Base-by-base conservation (phyloP, 2,113 vertebrate genomes). In the Lophura nycthemera region DNA sequence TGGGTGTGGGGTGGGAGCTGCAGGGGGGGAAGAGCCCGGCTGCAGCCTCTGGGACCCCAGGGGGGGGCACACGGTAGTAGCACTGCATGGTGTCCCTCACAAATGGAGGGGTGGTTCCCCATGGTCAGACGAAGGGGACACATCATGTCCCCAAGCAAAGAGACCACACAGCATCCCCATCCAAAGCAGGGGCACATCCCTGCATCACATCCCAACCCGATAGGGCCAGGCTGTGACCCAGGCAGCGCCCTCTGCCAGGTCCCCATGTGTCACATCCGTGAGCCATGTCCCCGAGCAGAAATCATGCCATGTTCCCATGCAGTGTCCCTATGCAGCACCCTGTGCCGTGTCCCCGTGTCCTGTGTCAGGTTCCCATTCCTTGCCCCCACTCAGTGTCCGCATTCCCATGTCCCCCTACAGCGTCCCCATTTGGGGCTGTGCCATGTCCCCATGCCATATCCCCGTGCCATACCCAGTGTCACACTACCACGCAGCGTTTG, bases 11-110 rank as follows among this genome's bases (percentile, higher is more conserved):
- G 81, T 67, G 75, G 48, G 71, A 90, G 88, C 71, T 90, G 76
- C 38, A 38, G 15, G n/a, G 83, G 67, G 47, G 79, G 88, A 63
- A 96, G 67, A 89, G 42, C 71, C 89, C 15, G 2, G 66, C 86
- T 92, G 89, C 93, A 91, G 74, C 56, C 85, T 59, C 45, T 4
- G 15, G 38, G 17, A 2, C 4, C 57, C 59, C 61, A 6, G 11
- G 61, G 9, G 18, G 25, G 61, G 61, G 7, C 38, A 29, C 24
- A 18, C 5, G 38, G 29, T 19, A 29, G 29, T 42, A 27, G 40
- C 61, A 38, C 61, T 13, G 40, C 64, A 19, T 18, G 4, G 64
- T 8, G 32, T 34, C 30, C 42, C 66, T 30, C 27, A 29, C 52
- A 29, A 54, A 54, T 54, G 27, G 52, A 54, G 15, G 52, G 52